phyloP scores from a whole-genome alignment of 2,113 vertebrate genomes.

The Poeciliopsis turrubarensis region DNA sequence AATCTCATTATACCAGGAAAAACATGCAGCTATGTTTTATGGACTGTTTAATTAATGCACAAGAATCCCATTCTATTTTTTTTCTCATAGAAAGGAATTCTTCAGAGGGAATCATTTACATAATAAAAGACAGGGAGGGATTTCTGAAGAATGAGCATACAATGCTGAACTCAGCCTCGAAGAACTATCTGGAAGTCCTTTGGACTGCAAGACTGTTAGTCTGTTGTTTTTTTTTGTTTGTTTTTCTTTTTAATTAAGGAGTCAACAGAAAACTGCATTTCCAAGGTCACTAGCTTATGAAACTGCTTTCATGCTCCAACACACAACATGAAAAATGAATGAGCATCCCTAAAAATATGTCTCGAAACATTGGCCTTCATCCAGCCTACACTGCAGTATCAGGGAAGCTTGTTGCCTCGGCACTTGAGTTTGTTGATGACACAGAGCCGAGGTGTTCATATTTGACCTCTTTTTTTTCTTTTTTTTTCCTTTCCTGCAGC shows the following conservation, averaged over 20 bases:
- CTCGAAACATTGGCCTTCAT: constrained; percentile 9
- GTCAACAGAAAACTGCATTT: not conserved
- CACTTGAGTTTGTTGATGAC: constrained; percentile 49
- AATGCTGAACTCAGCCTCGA: not conserved
- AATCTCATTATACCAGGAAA: not conserved
- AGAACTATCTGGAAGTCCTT: not conserved
- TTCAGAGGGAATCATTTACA: not conserved
- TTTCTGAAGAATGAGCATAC: constrained; percentile 1
- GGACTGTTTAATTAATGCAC: not conserved
- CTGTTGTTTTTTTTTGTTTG: not conserved
- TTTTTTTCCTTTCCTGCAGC: constrained; percentile 11
- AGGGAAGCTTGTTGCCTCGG: constrained; percentile 25
- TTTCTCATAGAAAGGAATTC: not conserved
- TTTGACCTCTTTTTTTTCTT: constrained; percentile 49
- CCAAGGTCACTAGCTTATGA: constrained; percentile 11
- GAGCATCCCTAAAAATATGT: constrained; percentile 51
- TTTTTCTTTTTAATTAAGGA: not conserved
- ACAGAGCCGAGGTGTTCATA: constrained; percentile 52
- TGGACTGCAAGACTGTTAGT: not conserved
- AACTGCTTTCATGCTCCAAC: constrained; percentile 24
- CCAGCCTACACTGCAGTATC: constrained; percentile 17
- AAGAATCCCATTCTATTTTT: not conserved
- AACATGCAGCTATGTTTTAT: not conserved
- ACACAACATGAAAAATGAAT: constrained; percentile 60
- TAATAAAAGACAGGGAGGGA: not conserved